Evolutionary conservation across 2,797 vertebrate species (phyloP).

Genomic region (Orientallactaga sibirica): DNA sequence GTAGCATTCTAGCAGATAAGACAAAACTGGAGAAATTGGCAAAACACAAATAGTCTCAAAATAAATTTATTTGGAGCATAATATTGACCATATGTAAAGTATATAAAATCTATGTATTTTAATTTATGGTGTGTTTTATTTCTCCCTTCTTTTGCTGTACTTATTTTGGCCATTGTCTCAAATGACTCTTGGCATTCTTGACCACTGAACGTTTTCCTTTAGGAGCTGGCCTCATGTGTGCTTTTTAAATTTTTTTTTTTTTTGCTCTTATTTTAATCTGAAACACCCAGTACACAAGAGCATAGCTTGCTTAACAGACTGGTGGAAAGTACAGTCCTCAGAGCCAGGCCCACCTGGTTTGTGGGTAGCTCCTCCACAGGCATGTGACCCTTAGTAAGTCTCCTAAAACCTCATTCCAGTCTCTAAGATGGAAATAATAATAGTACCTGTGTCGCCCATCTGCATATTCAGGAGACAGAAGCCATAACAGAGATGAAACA

Average conservation of each 20-base stretch:
- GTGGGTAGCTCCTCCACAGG: neutral
- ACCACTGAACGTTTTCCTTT: conserved; percentile 70
- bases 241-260: conserved; percentile 52
- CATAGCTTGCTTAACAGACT: neutral
- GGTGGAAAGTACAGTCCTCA: neutral
- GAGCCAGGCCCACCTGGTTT: neutral
- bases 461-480: conserved; percentile 5
- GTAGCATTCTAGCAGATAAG: conserved; percentile 63
- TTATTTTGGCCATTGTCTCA: conserved; percentile 80
- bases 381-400: neutral
- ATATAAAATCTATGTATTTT: neutral
- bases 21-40: conserved; percentile 72
- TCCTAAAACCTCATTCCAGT: neutral
- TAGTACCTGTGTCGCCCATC: neutral
- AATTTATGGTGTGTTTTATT: conserved; percentile 43
- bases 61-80: conserved; percentile 71
- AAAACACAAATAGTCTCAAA: conserved; percentile 71
- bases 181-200: conserved; percentile 74
- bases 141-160: conserved; percentile 51
- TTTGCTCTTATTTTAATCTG: conserved; percentile 67
- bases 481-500: neutral
- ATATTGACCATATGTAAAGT: conserved; percentile 73
- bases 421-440: neutral
- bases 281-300: neutral
- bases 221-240: conserved; percentile 53